Conservation (phyloP, 2,113 vertebrate genomes). For the Syngnathus floridae region DNA sequence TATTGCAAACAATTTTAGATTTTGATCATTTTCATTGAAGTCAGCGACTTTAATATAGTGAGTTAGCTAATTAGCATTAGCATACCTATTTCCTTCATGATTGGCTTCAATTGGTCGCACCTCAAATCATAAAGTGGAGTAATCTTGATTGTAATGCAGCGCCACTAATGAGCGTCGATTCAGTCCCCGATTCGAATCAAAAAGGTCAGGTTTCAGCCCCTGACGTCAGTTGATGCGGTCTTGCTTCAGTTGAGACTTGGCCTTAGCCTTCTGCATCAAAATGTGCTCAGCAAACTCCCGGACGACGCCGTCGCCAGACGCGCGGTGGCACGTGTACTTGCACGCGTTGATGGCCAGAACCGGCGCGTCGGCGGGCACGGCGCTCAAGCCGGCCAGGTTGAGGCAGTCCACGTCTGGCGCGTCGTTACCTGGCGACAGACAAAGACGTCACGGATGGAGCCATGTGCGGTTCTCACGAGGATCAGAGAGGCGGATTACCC, state of each 20-base stretch:
- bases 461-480: no score
- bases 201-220: background rate
- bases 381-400: slow-evolving; percentile 78
- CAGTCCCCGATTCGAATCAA: background rate
- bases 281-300: slow-evolving; percentile 87
- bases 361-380: slow-evolving; percentile 74
- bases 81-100: background rate
- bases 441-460: background rate
- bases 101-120: background rate
- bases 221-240: slow-evolving; percentile 25
- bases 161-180: background rate
- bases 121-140: background rate
- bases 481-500: slow-evolving; percentile 61
- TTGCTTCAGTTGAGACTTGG: slow-evolving; percentile 50
- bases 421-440: slow-evolving; percentile 73
- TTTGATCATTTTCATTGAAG: background rate
- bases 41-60: background rate
- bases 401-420: slow-evolving; percentile 77
- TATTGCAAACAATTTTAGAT: background rate
- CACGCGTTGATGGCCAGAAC: slow-evolving; percentile 68
- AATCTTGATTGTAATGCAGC: background rate
- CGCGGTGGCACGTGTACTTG: slow-evolving; percentile 74
- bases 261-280: slow-evolving; percentile 71
- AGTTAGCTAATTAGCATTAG: background rate
- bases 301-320: slow-evolving; percentile 75